These are phyloP conservation scores for Empis livida DNA, from an alignment of 2,888 invertebrate genomes.

Conservation along the genomic window DNA sequence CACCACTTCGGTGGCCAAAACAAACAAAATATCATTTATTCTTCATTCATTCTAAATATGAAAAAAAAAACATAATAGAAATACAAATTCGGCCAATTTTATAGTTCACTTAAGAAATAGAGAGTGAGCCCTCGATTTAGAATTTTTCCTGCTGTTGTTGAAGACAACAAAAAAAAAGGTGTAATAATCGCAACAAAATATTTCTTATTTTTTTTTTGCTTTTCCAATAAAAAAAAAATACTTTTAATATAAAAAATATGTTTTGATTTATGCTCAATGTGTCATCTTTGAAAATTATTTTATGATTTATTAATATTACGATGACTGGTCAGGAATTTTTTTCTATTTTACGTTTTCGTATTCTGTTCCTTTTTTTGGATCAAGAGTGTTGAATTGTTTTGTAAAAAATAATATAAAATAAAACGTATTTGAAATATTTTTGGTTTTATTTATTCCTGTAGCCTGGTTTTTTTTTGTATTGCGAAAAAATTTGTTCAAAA, in stretches of 20 bases:
- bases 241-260: background rate
- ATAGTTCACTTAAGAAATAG: background rate
- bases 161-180: background rate
- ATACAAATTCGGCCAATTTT: background rate
- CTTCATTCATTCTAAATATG: background rate
- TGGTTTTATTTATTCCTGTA: no score
- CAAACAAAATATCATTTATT: background rate
- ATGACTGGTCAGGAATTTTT: background rate
- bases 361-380: background rate
- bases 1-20: background rate
- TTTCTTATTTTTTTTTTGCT: background rate
- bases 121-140: background rate
- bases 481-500: no score
- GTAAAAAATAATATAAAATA: no score
- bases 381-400: no score
- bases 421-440: no score
- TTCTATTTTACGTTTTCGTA: background rate
- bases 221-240: background rate
- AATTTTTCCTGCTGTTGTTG: background rate
- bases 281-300: background rate
- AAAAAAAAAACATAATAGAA: no score
- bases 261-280: constrained; percentile 1
- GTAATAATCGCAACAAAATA: background rate
- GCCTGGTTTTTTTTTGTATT: no score
- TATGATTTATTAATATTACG: background rate